These are phyloP conservation scores for Caenorhabditis imperialis DNA, from an alignment of 2,888 invertebrate species.

Conservation along the genomic window DNA sequence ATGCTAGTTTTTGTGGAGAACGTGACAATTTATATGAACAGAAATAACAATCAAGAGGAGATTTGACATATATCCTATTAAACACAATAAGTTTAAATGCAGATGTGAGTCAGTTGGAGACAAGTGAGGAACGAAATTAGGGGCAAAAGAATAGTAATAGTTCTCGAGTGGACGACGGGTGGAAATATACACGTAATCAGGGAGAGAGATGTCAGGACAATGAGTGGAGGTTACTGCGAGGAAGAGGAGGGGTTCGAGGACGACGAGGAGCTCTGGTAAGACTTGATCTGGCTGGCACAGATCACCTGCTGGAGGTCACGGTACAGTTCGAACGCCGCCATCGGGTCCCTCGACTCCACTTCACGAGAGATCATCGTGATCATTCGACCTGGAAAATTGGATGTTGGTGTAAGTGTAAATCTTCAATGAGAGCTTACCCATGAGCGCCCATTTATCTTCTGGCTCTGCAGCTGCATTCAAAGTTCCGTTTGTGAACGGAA, in stretches of 20 bases:
- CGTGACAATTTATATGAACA: too few relatives aligned
- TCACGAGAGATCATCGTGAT: slow-evolving; percentile 26
- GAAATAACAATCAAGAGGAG: too few relatives aligned
- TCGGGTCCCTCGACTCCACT: slow-evolving; percentile 25
- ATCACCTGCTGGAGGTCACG: slow-evolving; percentile 20
- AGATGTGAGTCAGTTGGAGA: too few relatives aligned
- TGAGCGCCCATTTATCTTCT: slow-evolving; percentile 37
- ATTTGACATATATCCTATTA: too few relatives aligned
- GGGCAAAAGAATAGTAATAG: neutral
- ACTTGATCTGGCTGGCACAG: slow-evolving; percentile 12
- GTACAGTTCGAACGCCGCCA: slow-evolving; percentile 18
- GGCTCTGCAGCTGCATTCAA: slow-evolving; percentile 10
- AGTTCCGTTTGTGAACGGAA: slow-evolving; percentile 20
- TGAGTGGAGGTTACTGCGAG: neutral
- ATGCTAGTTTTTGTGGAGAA: slow-evolving; percentile 12
- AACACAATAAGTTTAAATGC: slow-evolving; percentile 1
- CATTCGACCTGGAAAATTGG: slow-evolving; percentile 23
- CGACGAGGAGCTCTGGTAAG: neutral
- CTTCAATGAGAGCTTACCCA: slow-evolving; percentile 24
- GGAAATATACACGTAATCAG: slow-evolving; percentile 10
- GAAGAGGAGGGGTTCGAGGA: neutral
- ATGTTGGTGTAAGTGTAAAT: too few relatives aligned
- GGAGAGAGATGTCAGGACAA: neutral
- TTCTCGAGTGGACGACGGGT: neutral
- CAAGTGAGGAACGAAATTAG: neutral